Percentiles rank a stretch among this genome's conserved stretches.
phyloP scores from a whole-genome alignment of 2,888 invertebrate genomes.

The Noctua janthe region DNA sequence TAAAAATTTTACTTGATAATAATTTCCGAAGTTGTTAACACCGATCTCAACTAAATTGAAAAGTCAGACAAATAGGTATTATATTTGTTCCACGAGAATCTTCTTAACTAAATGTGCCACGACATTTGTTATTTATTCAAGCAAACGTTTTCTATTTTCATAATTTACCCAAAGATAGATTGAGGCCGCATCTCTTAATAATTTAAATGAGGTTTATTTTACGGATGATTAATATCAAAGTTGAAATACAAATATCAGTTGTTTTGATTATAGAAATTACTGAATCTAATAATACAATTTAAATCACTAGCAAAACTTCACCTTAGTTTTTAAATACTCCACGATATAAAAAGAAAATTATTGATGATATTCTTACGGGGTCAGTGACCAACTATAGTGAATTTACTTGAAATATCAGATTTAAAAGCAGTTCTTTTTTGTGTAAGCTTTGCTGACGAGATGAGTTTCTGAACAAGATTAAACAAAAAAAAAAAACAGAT shows the following conservation, averaged over 20 bases:
- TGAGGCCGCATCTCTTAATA: background rate
- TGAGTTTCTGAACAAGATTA: background rate
- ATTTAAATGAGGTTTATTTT: conserved; percentile 10
- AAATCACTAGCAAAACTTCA: background rate
- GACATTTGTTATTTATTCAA: conserved; percentile 15
- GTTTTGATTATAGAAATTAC: background rate
- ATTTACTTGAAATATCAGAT: background rate
- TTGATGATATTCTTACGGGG: background rate
- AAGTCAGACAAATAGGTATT: background rate
- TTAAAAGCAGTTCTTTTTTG: background rate
- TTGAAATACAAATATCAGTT: background rate
- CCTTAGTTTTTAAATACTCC: background rate
- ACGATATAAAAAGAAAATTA: background rate
- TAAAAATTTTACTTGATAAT: background rate
- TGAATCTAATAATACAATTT: background rate
- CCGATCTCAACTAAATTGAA: background rate
- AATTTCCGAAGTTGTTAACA: background rate
- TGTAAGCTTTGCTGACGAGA: background rate
- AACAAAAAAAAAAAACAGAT: background rate
- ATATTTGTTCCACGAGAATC: conserved; percentile 2
- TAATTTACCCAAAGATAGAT: conserved; percentile 1
- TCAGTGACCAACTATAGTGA: background rate
- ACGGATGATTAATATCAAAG: background rate
- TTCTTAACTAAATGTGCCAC: conserved; percentile 2
- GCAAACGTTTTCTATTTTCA: conserved; percentile 14